Base-by-base conservation (phyloP, 2,888 invertebrate genomes). In the Sialis fuliginosa region DNA sequence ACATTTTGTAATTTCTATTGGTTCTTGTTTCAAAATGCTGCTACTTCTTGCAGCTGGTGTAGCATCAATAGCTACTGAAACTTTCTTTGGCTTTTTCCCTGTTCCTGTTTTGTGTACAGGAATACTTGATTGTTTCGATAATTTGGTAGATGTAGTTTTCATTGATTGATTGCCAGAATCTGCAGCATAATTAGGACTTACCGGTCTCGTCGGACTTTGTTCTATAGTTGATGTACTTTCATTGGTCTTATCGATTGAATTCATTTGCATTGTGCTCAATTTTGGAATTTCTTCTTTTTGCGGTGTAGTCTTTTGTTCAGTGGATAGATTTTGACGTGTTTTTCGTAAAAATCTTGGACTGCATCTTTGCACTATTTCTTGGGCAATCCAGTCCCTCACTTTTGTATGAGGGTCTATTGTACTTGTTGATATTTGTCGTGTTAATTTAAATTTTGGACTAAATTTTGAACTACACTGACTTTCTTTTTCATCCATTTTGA, bases 391-490 rank as follows among this genome's bases (percentile, higher is more conserved):
- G 55, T 88, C 85, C 51, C 80, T 73, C 1, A 89, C 88, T 70
- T 88, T 88, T 9, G 85, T 81, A 58, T 87, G 82, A 0, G 88
- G 83, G 61, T 89, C 88, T 52, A 89, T 76, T 1, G 88, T 88
- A 51, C 85, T 86, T 5, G 75, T 77, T 6, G 85, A 86, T 57
- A 82, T 72, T 61, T 84, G 81, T 22, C 84, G 64, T 13, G 79
- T 72, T 32, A 83, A 63, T 59, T 79, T 78, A 56, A 77, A 78
- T 55, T 72, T 74, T 0, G 70, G 69, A n/a, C 69, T 69, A 12
- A 52, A 50, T 63, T 77, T 67, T 60, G 73, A 60, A 52, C 64
- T 57, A n/a, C 32, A 22, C 9, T 47, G 34, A 34, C 40, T 47
- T 52, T 75, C 74, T 54, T 69, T 65, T 51, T 74, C 72, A 51